phyloP scores from a whole-genome alignment of 2,797 vertebrate species.

The Vireo griseus region DNA sequence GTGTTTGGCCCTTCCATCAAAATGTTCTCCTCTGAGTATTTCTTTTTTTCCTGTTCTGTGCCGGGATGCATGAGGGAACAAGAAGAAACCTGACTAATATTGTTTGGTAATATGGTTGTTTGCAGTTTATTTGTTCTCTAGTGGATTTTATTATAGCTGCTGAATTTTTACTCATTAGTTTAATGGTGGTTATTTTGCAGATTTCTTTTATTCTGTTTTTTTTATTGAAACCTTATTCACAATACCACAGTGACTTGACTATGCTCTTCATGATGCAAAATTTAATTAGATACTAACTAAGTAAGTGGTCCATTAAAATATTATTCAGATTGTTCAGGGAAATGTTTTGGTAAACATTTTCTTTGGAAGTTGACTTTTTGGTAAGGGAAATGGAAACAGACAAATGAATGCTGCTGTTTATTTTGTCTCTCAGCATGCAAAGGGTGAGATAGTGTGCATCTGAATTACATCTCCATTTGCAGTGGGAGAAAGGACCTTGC shows the following conservation, averaged over 20 bases:
- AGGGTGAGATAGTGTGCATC: constrained; percentile 36
- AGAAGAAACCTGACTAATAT: constrained; percentile 50
- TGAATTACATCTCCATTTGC: constrained; percentile 50
- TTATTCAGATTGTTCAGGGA: constrained; percentile 59
- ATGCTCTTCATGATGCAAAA: constrained; percentile 44
- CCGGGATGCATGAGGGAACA: not conserved
- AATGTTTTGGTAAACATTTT: constrained; percentile 56
- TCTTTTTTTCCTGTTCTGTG: not conserved
- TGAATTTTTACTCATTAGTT: constrained; percentile 66
- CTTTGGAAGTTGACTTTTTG: constrained; percentile 54
- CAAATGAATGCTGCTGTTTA: constrained; percentile 25
- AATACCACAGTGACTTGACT: constrained; percentile 55
- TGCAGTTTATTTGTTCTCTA: constrained; percentile 52
- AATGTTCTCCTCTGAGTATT: constrained; percentile 4
- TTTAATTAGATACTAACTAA: constrained; percentile 63
- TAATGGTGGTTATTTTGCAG: constrained; percentile 63
- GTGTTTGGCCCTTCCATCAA: constrained; percentile 16
- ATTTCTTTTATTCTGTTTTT: constrained; percentile 51
- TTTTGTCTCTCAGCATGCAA: constrained; percentile 41
- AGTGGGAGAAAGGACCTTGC: constrained; percentile 41
- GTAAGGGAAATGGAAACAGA: constrained; percentile 39
- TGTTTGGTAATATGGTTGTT: constrained; percentile 46
- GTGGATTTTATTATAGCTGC: constrained; percentile 53
- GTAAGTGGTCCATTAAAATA: constrained; percentile 65
- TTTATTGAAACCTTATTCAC: constrained; percentile 65